phyloP scores from a whole-genome alignment of 2,797 vertebrate species.

The Pseudochaenichthys georgianus region DNA sequence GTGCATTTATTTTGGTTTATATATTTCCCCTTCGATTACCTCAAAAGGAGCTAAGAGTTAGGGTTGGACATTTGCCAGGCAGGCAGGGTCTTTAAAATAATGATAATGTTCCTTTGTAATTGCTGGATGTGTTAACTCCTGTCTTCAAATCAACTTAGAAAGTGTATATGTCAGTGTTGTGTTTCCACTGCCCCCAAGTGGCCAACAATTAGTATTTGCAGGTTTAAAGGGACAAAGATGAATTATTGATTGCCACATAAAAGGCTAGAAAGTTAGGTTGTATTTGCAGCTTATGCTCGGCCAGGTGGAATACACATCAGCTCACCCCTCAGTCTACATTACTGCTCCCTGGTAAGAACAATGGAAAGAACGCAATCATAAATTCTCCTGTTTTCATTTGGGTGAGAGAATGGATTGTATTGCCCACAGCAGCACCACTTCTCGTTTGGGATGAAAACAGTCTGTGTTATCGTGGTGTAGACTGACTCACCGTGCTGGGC shows the following conservation, averaged over 20 bases:
- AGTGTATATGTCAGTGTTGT: background rate
- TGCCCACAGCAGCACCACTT: background rate
- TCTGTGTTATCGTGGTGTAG: background rate
- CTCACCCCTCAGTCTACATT: background rate
- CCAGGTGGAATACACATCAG: background rate
- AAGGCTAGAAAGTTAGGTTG: background rate
- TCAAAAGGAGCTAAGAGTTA: background rate
- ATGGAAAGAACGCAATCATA: background rate
- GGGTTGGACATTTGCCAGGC: background rate
- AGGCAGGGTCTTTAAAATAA: background rate
- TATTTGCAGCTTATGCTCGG: background rate
- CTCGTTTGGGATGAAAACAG: background rate
- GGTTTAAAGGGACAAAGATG: background rate
- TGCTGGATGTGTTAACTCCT: background rate
- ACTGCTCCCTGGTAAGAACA: background rate
- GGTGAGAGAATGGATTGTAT: background rate
- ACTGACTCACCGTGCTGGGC: slow-evolving; percentile 86
- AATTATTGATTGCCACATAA: background rate
- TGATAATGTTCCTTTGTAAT: background rate
- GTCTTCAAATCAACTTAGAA: background rate
- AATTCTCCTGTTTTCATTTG: background rate
- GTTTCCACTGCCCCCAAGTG: slow-evolving; percentile 2
- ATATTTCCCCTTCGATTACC: background rate
- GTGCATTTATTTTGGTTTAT: slow-evolving; percentile 19
- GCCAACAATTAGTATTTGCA: background rate